Conservation (phyloP, 2,797 vertebrate genomes). For the Melanotaenia parkinsoni region DNA sequence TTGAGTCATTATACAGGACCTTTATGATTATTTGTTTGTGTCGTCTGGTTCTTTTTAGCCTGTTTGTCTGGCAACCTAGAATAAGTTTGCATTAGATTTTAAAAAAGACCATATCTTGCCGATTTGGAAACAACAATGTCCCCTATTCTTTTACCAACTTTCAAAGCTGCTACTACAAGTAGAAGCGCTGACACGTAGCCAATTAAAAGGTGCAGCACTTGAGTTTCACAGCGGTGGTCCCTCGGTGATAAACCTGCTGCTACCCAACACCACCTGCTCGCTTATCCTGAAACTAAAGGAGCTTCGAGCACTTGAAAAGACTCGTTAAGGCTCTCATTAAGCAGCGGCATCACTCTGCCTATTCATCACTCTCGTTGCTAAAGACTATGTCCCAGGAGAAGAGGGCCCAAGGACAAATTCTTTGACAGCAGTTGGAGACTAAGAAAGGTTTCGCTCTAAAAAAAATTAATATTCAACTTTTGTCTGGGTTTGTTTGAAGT, state of each 20-base stretch:
- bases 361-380: constrained; percentile 53
- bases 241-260: constrained; percentile 49
- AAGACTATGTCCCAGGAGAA: constrained; percentile 35
- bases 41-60: no score
- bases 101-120: no score
- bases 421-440: constrained; percentile 5
- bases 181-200: constrained; percentile 46
- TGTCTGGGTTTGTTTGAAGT: background rate
- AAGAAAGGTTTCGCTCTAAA: background rate
- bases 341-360: constrained; percentile 24
- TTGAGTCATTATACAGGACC: constrained; percentile 2
- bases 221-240: constrained; percentile 35
- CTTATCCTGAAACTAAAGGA: constrained; percentile 55
- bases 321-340: constrained; percentile 61
- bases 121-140: no score
- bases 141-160: background rate
- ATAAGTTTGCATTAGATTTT: no score
- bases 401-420: constrained; percentile 30
- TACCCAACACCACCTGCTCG: constrained; percentile 13
- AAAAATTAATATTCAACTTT: background rate
- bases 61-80: no score
- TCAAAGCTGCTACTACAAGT: constrained; percentile 22
- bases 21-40: background rate
- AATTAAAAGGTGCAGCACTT: constrained; percentile 60
- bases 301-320: constrained; percentile 44